Conservation (phyloP, 2,888 invertebrate species). For the Amphipyra tragopoginis region DNA sequence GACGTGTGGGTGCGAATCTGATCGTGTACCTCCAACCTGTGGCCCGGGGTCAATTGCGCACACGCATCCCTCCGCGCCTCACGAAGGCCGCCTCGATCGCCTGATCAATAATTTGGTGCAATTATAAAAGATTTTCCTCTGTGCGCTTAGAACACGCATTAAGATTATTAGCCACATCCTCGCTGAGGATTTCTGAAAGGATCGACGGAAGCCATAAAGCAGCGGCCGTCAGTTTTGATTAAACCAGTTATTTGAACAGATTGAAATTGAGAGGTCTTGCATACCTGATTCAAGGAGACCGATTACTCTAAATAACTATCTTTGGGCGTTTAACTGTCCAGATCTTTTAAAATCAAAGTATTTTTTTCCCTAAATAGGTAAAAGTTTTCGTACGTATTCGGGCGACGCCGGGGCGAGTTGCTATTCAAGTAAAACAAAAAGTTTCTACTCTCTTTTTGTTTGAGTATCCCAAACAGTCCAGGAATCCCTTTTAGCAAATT, state of each 20-base stretch:
- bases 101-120: constrained; percentile 44
- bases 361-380: too few relatives aligned
- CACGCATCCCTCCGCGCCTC: constrained; percentile 33
- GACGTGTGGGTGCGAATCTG: constrained; percentile 46
- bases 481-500: not conserved
- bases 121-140: constrained; percentile 49
- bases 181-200: constrained; percentile 35
- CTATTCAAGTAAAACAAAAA: too few relatives aligned
- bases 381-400: too few relatives aligned
- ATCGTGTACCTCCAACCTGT: constrained; percentile 34
- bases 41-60: constrained; percentile 44
- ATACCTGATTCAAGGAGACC: constrained; percentile 40
- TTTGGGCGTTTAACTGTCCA: constrained; percentile 9
- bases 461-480: not conserved
- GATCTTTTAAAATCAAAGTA: constrained; percentile 10
- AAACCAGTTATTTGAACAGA: constrained; percentile 38
- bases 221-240: constrained; percentile 29
- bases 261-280: constrained; percentile 44
- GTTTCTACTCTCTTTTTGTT: not conserved
- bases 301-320: constrained; percentile 22
- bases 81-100: constrained; percentile 48
- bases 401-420: too few relatives aligned
- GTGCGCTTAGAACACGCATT: constrained; percentile 38
- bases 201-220: constrained; percentile 43
- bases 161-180: constrained; percentile 40